phyloP scores from a whole-genome alignment of 2,888 invertebrate species.

The Nysson spinosus region DNA sequence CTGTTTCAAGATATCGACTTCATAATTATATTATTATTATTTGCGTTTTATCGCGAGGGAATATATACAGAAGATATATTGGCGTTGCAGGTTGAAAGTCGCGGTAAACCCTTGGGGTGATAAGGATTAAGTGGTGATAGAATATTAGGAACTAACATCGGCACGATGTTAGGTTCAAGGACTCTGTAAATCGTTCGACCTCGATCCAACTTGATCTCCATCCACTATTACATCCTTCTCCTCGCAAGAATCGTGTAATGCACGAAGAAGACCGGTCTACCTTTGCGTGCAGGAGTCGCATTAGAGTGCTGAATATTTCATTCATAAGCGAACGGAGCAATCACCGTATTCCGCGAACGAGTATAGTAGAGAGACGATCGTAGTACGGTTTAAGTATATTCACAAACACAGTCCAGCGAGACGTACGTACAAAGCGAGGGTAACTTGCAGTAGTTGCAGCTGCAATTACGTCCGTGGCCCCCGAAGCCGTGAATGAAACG shows the following conservation, averaged over 20 bases:
- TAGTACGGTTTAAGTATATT: constrained; percentile 33
- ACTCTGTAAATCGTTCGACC: constrained; percentile 35
- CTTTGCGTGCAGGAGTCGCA: constrained; percentile 72
- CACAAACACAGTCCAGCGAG: constrained; percentile 23
- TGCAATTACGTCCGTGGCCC: constrained; percentile 65
- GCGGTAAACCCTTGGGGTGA: too few species aligned
- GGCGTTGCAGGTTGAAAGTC: too few species aligned
- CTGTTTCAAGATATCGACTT: too few species aligned
- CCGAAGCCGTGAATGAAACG: constrained; percentile 67
- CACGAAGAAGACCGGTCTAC: constrained; percentile 58
- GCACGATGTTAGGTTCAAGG: constrained; percentile 28
- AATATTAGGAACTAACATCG: too few species aligned
- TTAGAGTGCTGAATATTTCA: constrained; percentile 76
- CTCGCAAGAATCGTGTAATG: constrained; percentile 17
- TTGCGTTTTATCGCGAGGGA: too few species aligned
- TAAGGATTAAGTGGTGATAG: too few species aligned
- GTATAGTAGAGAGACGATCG: constrained; percentile 36
- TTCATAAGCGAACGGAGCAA: constrained; percentile 70
- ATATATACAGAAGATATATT: too few species aligned
- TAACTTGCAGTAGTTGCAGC: constrained; percentile 54
- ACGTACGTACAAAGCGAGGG: constrained; percentile 34
- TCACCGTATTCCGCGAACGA: constrained; percentile 65
- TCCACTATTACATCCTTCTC: constrained; percentile 15
- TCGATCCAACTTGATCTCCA: constrained; percentile 38
- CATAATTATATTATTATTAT: too few species aligned